phyloP scores from a whole-genome alignment of 2,888 invertebrate species.

The Torymus auratus region DNA sequence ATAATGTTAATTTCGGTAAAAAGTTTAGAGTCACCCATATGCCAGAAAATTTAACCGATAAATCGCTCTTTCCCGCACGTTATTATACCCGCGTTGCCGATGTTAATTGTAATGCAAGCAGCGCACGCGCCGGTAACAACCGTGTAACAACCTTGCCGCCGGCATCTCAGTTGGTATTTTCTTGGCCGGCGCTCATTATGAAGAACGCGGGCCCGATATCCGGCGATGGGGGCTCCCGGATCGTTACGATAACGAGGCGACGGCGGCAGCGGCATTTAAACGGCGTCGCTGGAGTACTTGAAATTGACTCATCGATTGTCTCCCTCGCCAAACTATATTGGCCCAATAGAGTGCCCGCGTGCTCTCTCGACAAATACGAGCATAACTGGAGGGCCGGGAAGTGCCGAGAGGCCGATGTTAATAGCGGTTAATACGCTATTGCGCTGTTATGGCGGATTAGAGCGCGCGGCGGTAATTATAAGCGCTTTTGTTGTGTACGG shows the following conservation, averaged over 20 bases:
- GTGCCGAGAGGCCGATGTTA: too few species aligned
- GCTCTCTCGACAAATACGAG: too few species aligned
- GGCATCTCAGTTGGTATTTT: conserved; percentile 17
- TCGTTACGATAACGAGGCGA: conserved; percentile 25
- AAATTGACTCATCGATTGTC: conserved; percentile 31
- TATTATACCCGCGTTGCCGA: neutral
- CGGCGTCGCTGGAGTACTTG: neutral
- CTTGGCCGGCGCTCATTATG: conserved; percentile 38
- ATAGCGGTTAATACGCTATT: too few species aligned
- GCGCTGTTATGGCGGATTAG: too few species aligned
- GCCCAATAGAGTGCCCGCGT: too few species aligned
- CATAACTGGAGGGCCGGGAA: too few species aligned
- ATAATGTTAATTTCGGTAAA: too few species aligned
- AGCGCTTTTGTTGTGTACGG: neutral
- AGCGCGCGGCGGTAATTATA: neutral
- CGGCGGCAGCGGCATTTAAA: conserved; percentile 1
- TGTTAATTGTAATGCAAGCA: conserved; percentile 23
- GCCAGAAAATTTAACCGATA: too few species aligned
- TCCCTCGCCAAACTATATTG: too few species aligned
- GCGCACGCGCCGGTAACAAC: neutral
- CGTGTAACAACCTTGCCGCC: neutral
- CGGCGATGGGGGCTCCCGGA: conserved; percentile 1
- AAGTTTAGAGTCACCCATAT: too few species aligned
- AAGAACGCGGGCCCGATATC: conserved; percentile 24
- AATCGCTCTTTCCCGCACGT: too few species aligned